Evolutionary conservation across 2,888 invertebrate genomes (phyloP), one percentile per base, ranked within the genome.

Genomic region (Caenorhabditis macrosperma): DNA sequence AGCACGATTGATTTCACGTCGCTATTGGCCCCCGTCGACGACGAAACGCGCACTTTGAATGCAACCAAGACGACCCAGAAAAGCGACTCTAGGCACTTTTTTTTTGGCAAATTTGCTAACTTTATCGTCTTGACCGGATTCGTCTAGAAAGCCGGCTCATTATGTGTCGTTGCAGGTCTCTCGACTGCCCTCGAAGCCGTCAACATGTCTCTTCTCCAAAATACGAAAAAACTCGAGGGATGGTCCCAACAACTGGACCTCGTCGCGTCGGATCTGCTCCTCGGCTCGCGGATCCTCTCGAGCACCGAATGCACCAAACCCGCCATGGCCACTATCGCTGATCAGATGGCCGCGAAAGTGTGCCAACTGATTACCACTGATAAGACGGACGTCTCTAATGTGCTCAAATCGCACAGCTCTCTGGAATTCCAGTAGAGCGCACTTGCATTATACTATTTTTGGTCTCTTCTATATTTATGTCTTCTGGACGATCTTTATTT

Each of bases 181-280:
- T 54, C 68, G 0, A 48, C 67, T 7, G 55, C 59, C 17, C 57
- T 84, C 3, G 76, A 78, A 28, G 20, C 72, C 0, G 77, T 81
- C 12, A 81, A 81, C 38, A 59, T 81, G 46, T 54, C 69, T 2
- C 24, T 84, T 6, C 48, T 63, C 24, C 78, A 84, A 61, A 72
- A 74, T 26, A 63, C 77, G 9, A 57, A 59, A 7, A 82, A 84
- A 59, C 60, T 83, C n/a, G 77, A 83, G 66, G 83, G 85, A 17
- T 85, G 85, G 85, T 80, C 80, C 6, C 83, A 85, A 59, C 68
- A 78, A 55, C 46, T 83, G 0, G 83, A 82, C 33, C 44, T 85
- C 3, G 69, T 80, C 6, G 75, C 78, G 12, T 80, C 60, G 17
- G 85, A 83, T 28, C 46, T 82, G 9, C 61, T 82, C 0, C 57